phyloP scores from a whole-genome alignment of 2,888 invertebrate genomes.

The Apodemia mormo region DNA sequence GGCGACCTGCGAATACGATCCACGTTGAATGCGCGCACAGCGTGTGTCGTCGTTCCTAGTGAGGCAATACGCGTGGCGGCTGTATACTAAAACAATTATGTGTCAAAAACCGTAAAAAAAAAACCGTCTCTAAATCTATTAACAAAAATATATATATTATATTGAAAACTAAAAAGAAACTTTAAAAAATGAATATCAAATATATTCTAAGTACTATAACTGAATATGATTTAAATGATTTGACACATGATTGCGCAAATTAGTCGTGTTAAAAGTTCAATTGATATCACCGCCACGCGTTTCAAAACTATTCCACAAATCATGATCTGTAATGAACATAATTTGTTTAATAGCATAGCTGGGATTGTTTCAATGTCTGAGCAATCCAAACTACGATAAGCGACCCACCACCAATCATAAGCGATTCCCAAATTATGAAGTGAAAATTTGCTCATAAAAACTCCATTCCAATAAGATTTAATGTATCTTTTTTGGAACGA shows the following conservation, averaged over 20 bases:
- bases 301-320: conserved; percentile 40
- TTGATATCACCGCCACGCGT: conserved; percentile 54
- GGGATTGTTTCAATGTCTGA: conserved; percentile 40
- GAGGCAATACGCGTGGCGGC: conserved; percentile 50
- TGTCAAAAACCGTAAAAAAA: background rate
- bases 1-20: conserved; percentile 72
- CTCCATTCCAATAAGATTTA: conserved; percentile 34
- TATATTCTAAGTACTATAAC: background rate
- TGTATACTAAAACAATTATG: conserved; percentile 14
- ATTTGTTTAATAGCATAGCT: conserved; percentile 39
- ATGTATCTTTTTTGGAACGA: conserved; percentile 49
- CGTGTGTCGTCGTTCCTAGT: conserved; percentile 80
- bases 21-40: conserved; percentile 66
- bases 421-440: conserved; percentile 64
- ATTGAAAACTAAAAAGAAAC: no score
- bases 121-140: background rate
- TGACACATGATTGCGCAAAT: conserved; percentile 30
- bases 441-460: conserved; percentile 43
- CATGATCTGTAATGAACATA: conserved; percentile 24
- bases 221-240: background rate
- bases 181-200: no score
- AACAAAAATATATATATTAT: background rate
- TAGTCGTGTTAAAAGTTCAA: conserved; percentile 30
- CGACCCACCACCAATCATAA: conserved; percentile 74
- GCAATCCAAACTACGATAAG: conserved; percentile 45